These are phyloP conservation scores for Tetramorium bicarinatum DNA, from an alignment of 2,888 invertebrate species.

Conservation along the genomic window DNA sequence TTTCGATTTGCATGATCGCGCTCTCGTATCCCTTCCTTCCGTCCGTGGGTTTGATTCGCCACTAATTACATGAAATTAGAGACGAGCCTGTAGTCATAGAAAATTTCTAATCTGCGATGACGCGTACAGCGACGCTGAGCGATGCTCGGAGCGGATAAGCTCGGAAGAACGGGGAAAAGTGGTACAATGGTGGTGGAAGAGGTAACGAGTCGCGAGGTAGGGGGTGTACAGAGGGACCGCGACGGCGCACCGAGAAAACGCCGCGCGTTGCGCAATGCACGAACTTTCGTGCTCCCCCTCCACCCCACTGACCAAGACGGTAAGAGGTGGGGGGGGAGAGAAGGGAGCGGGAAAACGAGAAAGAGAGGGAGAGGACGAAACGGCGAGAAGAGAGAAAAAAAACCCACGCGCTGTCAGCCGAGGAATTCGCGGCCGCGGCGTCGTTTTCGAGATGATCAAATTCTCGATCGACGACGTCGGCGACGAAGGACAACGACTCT, in stretches of 20 bases:
- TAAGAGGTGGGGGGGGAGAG: no score
- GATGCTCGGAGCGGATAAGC: conserved; percentile 10
- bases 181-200: not conserved
- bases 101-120: not conserved
- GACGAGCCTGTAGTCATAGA: not conserved
- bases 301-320: conserved; percentile 42
- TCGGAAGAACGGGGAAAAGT: conserved; percentile 14
- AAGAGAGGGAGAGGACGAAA: not conserved
- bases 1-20: not conserved
- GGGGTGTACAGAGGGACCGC: conserved; percentile 71
- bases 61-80: not conserved
- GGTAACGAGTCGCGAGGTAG: conserved; percentile 51
- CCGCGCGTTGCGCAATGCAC: conserved; percentile 84
- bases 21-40: not conserved
- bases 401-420: conserved; percentile 48
- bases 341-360: not conserved
- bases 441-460: not conserved
- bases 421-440: conserved; percentile 46
- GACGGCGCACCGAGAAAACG: conserved; percentile 76
- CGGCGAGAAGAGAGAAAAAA: conserved; percentile 41
- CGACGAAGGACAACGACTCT: not conserved
- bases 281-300: conserved; percentile 78
- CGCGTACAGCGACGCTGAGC: not conserved
- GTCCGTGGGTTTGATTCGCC: no score
- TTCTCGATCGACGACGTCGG: not conserved